Evolutionary conservation across 2,888 invertebrate genomes (phyloP).

Genomic region (Drosophila anomelani): DNA sequence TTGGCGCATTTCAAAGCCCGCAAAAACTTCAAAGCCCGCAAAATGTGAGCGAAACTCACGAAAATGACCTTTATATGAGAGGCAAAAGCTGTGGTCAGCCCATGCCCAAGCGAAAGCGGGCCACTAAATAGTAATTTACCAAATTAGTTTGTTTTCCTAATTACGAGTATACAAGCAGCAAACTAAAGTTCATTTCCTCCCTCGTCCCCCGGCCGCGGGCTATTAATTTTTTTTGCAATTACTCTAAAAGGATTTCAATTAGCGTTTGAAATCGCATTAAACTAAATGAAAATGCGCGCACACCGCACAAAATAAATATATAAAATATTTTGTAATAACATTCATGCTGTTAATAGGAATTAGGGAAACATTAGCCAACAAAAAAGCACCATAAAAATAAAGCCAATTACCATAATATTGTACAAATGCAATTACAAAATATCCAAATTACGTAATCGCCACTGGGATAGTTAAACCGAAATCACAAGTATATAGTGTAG

Average conservation of each 20-base stretch:
- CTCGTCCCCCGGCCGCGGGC: constrained; percentile 24
- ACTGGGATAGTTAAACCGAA: constrained; percentile 11
- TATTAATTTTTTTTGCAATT: constrained; percentile 73
- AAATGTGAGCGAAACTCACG: constrained; percentile 16
- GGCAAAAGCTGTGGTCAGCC: constrained; percentile 60
- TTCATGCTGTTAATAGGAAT: constrained; percentile 45
- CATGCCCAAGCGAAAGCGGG: constrained; percentile 30
- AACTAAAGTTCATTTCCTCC: constrained; percentile 15
- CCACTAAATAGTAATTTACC: constrained; percentile 80
- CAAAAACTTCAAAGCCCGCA: constrained; percentile 68
- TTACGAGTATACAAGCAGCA: constrained; percentile 41
- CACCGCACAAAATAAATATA: constrained; percentile 30
- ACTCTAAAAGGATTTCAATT: constrained; percentile 79
- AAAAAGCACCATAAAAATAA: constrained; percentile 13
- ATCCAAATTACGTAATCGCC: constrained; percentile 33
- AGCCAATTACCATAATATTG: constrained; percentile 64
- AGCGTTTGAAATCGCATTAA: constrained; percentile 59
- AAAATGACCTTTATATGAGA: constrained; percentile 73
- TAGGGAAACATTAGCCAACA: constrained; percentile 50
- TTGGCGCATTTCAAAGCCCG: constrained; percentile 76
- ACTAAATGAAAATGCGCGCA: constrained; percentile 51
- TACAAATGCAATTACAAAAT: constrained; percentile 72
- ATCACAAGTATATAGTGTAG: background rate
- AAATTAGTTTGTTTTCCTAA: constrained; percentile 77
- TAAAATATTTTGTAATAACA: constrained; percentile 26